These are phyloP conservation scores for Astur gentilis DNA, from an alignment of 2,113 vertebrate genomes.

Conservation along the genomic window DNA sequence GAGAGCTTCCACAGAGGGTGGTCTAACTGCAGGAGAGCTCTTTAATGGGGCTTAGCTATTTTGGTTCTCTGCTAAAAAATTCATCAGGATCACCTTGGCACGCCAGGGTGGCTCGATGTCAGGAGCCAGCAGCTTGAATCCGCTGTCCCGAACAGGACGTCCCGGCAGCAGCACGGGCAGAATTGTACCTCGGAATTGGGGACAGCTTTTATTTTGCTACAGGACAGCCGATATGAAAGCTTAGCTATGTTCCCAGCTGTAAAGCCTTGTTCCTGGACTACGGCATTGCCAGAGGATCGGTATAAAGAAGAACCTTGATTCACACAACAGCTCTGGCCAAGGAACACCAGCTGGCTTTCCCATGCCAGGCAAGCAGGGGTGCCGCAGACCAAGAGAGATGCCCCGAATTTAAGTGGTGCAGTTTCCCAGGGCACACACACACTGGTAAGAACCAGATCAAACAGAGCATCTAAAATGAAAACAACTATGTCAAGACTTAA, in stretches of 20 bases:
- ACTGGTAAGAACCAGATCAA: background rate
- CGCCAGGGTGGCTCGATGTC: fast-evolving
- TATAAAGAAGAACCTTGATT: fast-evolving
- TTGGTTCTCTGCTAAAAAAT: background rate
- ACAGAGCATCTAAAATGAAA: background rate
- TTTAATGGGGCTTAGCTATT: background rate
- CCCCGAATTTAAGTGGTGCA: fast-evolving
- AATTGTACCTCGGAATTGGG: background rate
- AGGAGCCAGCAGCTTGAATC: background rate
- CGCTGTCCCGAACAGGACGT: background rate
- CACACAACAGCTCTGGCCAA: background rate
- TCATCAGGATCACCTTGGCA: background rate
- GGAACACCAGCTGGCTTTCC: background rate
- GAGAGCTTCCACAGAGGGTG: background rate
- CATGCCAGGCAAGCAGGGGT: background rate
- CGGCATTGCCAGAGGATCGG: background rate
- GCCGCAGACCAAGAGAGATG: background rate
- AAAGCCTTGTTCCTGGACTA: background rate
- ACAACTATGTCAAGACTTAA: fast-evolving
- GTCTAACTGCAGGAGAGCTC: background rate
- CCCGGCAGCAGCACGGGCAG: background rate
- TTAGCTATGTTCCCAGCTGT: background rate
- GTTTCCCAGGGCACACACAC: background rate
- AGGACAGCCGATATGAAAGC: background rate
- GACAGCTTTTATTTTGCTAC: background rate